Conservation (phyloP, 2,113 vertebrate species). For the Pavo muticus region DNA sequence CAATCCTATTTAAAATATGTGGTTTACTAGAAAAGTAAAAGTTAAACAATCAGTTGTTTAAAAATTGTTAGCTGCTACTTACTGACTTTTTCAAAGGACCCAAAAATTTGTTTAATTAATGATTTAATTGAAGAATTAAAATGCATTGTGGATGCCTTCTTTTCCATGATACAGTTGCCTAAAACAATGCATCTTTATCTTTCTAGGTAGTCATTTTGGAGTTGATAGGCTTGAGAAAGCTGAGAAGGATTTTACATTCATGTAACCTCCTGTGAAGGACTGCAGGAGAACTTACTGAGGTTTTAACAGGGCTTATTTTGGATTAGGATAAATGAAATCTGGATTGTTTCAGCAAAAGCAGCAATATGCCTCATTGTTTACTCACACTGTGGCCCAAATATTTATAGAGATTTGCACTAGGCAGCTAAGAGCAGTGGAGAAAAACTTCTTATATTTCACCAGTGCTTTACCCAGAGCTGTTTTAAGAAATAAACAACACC, state of each 20-base stretch:
- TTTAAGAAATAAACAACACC: background rate
- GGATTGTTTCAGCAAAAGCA: background rate
- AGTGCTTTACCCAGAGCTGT: background rate
- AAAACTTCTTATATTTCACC: background rate
- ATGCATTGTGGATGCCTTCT: background rate
- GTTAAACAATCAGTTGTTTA: conserved; percentile 23
- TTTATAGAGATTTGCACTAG: background rate
- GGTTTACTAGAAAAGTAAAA: conserved; percentile 5
- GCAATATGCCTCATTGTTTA: background rate
- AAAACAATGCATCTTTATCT: background rate
- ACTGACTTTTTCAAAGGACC: background rate
- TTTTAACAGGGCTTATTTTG: background rate
- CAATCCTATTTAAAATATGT: conserved; percentile 44
- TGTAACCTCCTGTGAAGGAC: background rate
- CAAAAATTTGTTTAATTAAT: background rate
- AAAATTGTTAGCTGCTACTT: background rate
- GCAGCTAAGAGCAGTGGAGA: background rate
- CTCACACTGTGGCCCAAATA: background rate
- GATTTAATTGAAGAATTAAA: background rate
- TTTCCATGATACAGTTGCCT: background rate
- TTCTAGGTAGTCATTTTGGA: background rate
- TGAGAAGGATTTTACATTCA: background rate
- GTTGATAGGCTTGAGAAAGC: background rate
- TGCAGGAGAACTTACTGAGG: background rate
- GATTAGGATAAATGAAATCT: background rate